phyloP scores from a whole-genome alignment of 2,888 invertebrate species.

The Blera fallax region DNA sequence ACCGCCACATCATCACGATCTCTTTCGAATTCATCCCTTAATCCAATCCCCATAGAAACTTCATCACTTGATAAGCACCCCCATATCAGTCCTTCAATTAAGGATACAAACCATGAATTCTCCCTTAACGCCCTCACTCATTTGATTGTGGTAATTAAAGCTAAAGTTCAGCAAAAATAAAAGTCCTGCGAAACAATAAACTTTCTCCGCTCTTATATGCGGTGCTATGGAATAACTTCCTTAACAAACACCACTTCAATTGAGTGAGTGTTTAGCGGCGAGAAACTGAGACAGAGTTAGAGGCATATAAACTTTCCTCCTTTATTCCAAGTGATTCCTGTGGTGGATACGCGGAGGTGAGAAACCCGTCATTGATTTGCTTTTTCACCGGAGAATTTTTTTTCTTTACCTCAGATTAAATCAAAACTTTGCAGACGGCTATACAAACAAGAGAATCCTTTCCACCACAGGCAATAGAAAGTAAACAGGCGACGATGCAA shows the following conservation, averaged over 20 bases:
- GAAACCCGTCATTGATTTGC: slow-evolving; percentile 50
- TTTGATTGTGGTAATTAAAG: slow-evolving; percentile 42
- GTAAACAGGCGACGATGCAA: slow-evolving; percentile 26
- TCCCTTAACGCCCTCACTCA: neutral
- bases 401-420: slow-evolving; percentile 27
- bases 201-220: slow-evolving; percentile 23
- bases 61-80: neutral
- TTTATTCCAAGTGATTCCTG: slow-evolving; percentile 22
- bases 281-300: neutral
- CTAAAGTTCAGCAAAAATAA: slow-evolving; percentile 13
- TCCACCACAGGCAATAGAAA: neutral
- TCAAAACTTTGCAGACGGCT: slow-evolving; percentile 50
- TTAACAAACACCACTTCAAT: slow-evolving; percentile 54
- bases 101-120: neutral
- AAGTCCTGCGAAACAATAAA: slow-evolving; percentile 42
- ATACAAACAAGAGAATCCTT: slow-evolving; percentile 21
- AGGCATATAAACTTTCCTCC: slow-evolving; percentile 16
- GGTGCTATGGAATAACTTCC: slow-evolving; percentile 31
- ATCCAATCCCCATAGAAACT: neutral
- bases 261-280: slow-evolving; percentile 27
- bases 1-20: neutral
- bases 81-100: slow-evolving; percentile 16
- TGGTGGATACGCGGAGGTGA: slow-evolving; percentile 19
- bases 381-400: neutral
- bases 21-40: neutral